These are phyloP conservation scores for Pelagia noctiluca DNA, from an alignment of 30 jellyfish, hydroid and myxozoan genomes.

Conservation along the genomic window DNA sequence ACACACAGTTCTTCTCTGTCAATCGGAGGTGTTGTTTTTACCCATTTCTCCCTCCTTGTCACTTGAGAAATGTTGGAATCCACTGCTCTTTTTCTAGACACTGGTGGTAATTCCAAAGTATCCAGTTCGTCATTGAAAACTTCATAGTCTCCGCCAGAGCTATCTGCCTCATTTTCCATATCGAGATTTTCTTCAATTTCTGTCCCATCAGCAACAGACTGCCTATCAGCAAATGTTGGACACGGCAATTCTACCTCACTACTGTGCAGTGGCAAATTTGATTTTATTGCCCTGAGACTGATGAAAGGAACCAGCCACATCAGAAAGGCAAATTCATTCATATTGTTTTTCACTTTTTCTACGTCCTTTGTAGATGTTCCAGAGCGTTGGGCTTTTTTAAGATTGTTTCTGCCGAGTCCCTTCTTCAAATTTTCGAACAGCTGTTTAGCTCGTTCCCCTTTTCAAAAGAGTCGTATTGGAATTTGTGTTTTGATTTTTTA, in stretches of 20 bases:
- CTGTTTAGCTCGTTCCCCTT: conserved; percentile 56
- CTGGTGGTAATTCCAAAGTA: neutral
- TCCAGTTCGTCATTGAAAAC: neutral
- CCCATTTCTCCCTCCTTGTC: conserved; percentile 40
- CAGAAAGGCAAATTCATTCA: conserved; percentile 27
- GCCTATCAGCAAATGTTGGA: conserved; percentile 11
- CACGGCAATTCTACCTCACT: conserved; percentile 2
- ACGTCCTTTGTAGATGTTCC: conserved; percentile 24
- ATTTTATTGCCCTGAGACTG: conserved; percentile 8
- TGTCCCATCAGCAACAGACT: neutral
- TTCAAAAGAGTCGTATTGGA: too few species aligned
- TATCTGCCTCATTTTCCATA: neutral
- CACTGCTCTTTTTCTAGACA: neutral
- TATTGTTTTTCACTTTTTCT: conserved; percentile 4
- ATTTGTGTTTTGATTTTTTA: too few species aligned
- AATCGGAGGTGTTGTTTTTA: conserved; percentile 7
- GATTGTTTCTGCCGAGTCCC: conserved; percentile 28
- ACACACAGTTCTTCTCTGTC: conserved; percentile 24
- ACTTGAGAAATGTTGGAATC: neutral
- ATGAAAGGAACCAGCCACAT: conserved; percentile 57
- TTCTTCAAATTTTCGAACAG: conserved; percentile 57
- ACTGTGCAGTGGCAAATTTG: neutral
- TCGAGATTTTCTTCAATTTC: too few species aligned
- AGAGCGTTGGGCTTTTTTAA: conserved; percentile 30
- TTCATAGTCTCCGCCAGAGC: neutral